Evolutionary conservation across 2,888 invertebrate species (phyloP).

Genomic region (Caenorhabditis doughertyi): DNA sequence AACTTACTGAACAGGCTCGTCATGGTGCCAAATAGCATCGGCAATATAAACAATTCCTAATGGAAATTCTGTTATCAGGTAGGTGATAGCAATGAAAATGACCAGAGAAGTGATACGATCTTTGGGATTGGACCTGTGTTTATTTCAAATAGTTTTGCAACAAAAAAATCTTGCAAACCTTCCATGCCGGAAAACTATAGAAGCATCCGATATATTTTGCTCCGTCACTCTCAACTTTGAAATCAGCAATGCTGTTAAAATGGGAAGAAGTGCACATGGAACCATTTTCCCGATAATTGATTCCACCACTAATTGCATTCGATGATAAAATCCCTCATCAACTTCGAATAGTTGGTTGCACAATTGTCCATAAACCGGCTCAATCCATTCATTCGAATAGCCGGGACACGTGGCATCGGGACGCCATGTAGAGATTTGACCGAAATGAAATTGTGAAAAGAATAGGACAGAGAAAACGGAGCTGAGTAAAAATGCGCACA

Average conservation of each 20-base stretch:
- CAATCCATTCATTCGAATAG: neutral
- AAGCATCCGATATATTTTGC: neutral
- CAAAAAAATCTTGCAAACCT: neutral
- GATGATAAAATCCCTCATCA: neutral
- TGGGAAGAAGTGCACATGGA: slow-evolving; percentile 13
- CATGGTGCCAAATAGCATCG: slow-evolving; percentile 15
- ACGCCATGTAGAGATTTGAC: neutral
- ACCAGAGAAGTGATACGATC: slow-evolving; percentile 33
- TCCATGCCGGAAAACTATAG: no score
- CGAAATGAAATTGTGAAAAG: slow-evolving; percentile 6
- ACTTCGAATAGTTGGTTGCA: slow-evolving; percentile 9
- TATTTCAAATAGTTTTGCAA: neutral
- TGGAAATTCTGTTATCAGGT: slow-evolving; percentile 40
- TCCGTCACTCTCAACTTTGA: neutral
- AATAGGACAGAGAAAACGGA: neutral
- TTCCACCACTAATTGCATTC: slow-evolving; percentile 6
- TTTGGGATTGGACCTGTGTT: slow-evolving; percentile 1
- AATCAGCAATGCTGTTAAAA: slow-evolving; percentile 16
- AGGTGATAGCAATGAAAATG: slow-evolving; percentile 34
- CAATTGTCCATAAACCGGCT: slow-evolving; percentile 2
- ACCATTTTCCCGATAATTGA: neutral
- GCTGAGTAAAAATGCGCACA: neutral
- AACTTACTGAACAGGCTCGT: no score
- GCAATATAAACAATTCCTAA: slow-evolving; percentile 16
- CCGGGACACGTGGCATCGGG: neutral